These are phyloP conservation scores for Sebastes iracundus DNA, from an alignment of 2,797 vertebrate species.

Conservation along the genomic window DNA sequence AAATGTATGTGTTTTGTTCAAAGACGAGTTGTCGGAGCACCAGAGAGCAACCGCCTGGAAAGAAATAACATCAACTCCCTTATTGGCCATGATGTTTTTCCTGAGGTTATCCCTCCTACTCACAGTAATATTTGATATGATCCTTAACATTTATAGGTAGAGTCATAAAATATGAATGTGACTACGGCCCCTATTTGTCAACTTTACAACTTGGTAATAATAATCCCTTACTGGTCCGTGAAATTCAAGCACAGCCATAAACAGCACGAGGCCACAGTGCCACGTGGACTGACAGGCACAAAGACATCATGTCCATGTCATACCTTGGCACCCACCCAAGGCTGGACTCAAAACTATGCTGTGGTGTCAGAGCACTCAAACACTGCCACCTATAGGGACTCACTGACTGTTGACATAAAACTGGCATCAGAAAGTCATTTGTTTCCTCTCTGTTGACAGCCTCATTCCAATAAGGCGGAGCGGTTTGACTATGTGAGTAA, in stretches of 20 bases:
- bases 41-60: not conserved
- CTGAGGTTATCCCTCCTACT: not conserved
- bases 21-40: not conserved
- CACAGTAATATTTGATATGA: slow-evolving; percentile 16
- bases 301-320: slow-evolving; percentile 11
- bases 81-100: not conserved
- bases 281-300: slow-evolving; percentile 18
- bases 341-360: not conserved
- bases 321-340: not conserved
- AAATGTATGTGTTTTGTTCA: not conserved
- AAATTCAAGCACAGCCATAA: slow-evolving; percentile 64
- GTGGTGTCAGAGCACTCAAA: slow-evolving; percentile 47
- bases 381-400: slow-evolving; percentile 71
- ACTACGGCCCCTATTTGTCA: slow-evolving; percentile 13
- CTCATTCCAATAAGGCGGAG: slow-evolving; percentile 88
- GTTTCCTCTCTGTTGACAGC: slow-evolving; percentile 74
- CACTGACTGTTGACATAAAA: not conserved
- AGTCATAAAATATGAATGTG: slow-evolving; percentile 42
- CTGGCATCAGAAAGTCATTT: not conserved
- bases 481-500: slow-evolving; percentile 92
- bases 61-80: not conserved
- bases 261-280: slow-evolving; percentile 1
- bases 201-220: slow-evolving; percentile 41
- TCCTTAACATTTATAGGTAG: slow-evolving; percentile 19
- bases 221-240: slow-evolving; percentile 31